phyloP scores from a whole-genome alignment of 2,888 invertebrate genomes.

The Cyaniris semiargus region DNA sequence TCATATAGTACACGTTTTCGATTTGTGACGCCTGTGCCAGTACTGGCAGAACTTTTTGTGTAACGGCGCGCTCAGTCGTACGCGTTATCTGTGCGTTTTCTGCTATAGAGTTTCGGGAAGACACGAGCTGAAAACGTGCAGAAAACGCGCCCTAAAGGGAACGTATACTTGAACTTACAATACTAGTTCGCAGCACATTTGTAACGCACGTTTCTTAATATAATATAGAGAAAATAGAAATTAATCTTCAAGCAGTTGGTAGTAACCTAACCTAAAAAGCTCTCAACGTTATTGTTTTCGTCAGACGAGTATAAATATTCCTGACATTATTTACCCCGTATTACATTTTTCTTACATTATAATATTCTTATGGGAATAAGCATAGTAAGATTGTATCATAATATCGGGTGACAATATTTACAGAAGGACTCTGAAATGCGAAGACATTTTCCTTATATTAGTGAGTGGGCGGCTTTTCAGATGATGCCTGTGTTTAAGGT shows the following conservation, averaged over 20 bases:
- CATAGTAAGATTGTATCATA: neutral
- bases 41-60: no score
- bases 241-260: neutral
- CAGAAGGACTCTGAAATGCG: neutral
- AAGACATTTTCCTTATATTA: neutral
- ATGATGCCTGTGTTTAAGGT: neutral
- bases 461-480: neutral
- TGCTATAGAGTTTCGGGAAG: no score
- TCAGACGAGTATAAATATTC: neutral
- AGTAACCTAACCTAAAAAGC: neutral
- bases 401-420: neutral
- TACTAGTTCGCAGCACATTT: no score
- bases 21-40: no score
- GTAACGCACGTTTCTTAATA: no score
- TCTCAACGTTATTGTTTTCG: neutral
- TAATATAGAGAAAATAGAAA: no score
- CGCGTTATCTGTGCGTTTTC: no score
- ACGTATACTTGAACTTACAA: no score
- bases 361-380: neutral
- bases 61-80: no score
- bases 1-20: no score
- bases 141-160: no score
- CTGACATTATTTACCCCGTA: neutral
- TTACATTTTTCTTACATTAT: neutral
- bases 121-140: no score